A percentile compares a stretch with the other conserved stretches of the same genome.
phyloP scores from a whole-genome alignment of 37 sponge, comb jelly and placozoan species.

The Ephydatia muelleri region DNA sequence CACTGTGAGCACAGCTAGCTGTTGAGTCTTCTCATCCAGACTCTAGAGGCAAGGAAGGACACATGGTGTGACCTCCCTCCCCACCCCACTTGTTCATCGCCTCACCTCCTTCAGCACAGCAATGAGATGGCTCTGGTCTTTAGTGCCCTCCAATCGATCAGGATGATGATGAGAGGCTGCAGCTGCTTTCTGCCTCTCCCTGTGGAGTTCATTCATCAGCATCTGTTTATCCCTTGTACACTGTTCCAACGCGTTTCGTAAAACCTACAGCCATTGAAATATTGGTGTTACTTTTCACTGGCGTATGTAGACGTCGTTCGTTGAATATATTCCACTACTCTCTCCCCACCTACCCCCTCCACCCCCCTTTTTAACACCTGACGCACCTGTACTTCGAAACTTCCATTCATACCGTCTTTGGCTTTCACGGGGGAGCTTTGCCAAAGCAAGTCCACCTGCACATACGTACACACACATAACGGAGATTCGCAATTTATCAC shows the following conservation, averaged over 20 bases:
- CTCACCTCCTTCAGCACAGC: background rate
- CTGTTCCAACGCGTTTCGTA: conserved; percentile 36
- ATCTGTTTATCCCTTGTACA: conserved; percentile 26
- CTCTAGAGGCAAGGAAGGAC: conserved; percentile 3
- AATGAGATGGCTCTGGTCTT: background rate
- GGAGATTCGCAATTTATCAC: background rate
- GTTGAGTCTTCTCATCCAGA: conserved; percentile 8
- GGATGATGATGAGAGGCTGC: too few species aligned
- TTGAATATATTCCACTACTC: too few species aligned
- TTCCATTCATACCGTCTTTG: background rate
- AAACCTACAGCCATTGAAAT: background rate
- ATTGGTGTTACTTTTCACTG: too few species aligned
- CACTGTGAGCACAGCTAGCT: background rate
- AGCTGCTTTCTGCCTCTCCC: background rate
- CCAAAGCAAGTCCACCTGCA: background rate
- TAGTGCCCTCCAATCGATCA: too few species aligned
- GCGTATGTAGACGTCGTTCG: too few species aligned
- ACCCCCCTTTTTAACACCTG: background rate
- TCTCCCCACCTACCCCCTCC: too few species aligned
- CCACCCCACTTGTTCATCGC: background rate
- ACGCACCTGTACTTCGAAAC: background rate
- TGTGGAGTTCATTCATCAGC: conserved; percentile 2
- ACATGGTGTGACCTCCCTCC: too few species aligned
- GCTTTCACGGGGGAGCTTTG: background rate
- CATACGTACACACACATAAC: too few species aligned